A percentile compares a stretch with the other conserved stretches of the same genome.
Evolutionary conservation across 2,888 invertebrate species (phyloP).

Genomic region (Emmelina monodactyla): DNA sequence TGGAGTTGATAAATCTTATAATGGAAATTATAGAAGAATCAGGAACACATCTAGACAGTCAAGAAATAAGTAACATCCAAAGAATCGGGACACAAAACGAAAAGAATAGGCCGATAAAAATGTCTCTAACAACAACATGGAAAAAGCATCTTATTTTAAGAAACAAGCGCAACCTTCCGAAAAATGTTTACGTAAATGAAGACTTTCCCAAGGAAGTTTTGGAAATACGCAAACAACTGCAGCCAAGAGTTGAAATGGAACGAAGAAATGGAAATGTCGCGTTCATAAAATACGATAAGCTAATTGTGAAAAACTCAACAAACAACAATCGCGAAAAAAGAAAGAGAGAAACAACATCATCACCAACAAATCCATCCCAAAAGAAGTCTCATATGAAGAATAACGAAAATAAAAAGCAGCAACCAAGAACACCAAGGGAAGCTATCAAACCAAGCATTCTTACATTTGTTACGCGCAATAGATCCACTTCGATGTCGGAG

Average conservation of each 20-base stretch:
- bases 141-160: slow-evolving; percentile 11
- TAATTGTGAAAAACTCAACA: slow-evolving; percentile 5
- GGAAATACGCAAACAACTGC: slow-evolving; percentile 7
- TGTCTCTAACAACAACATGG: slow-evolving; percentile 7
- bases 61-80: slow-evolving; percentile 7
- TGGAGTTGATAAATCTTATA: slow-evolving; percentile 7
- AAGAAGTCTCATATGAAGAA: not conserved
- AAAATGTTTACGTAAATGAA: slow-evolving; percentile 9
- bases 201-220: slow-evolving; percentile 8
- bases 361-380: slow-evolving; percentile 2
- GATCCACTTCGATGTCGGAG: not conserved
- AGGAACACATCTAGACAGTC: slow-evolving; percentile 6
- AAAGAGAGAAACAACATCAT: slow-evolving; percentile 4
- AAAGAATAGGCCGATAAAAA: slow-evolving; percentile 10
- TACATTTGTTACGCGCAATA: not conserved
- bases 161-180: slow-evolving; percentile 6
- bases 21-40: slow-evolving; percentile 7
- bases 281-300: slow-evolving; percentile 7
- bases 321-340: slow-evolving; percentile 7
- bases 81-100: slow-evolving; percentile 5
- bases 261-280: slow-evolving; percentile 7
- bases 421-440: not conserved
- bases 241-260: slow-evolving; percentile 8
- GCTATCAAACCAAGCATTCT: not conserved
- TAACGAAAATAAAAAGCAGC: not conserved